These are phyloP conservation scores for Taphrorychus bicolor DNA, from an alignment of 2,888 invertebrate genomes.

Conservation along the genomic window DNA sequence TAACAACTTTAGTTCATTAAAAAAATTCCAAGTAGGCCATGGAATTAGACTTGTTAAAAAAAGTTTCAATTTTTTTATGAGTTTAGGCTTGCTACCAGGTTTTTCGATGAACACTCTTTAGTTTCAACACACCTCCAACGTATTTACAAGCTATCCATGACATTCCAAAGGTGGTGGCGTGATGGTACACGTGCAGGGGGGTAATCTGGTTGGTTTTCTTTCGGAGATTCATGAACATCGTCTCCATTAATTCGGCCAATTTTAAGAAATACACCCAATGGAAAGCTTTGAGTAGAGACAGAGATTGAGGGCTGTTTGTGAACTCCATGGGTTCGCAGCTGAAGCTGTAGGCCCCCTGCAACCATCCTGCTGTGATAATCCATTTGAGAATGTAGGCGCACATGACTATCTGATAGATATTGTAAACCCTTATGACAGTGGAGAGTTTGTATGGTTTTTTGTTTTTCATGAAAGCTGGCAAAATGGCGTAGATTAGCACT, in stretches of 20 bases:
- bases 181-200: constrained; percentile 77
- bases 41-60: too few relatives aligned
- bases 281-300: constrained; percentile 62
- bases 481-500: constrained; percentile 61
- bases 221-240: constrained; percentile 73
- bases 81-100: too few relatives aligned
- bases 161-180: constrained; percentile 67
- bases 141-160: constrained; percentile 70
- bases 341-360: constrained; percentile 64
- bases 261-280: constrained; percentile 73
- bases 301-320: constrained; percentile 66
- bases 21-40: too few relatives aligned
- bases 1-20: too few relatives aligned
- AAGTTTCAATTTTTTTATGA: too few relatives aligned
- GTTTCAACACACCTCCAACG: constrained; percentile 76
- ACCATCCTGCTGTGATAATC: constrained; percentile 71
- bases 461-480: constrained; percentile 73
- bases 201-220: constrained; percentile 76
- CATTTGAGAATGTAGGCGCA: constrained; percentile 73
- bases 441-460: constrained; percentile 72
- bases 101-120: too few relatives aligned
- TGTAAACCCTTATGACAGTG: constrained; percentile 75
- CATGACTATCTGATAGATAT: constrained; percentile 78
- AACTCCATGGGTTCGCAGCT: constrained; percentile 77
- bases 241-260: constrained; percentile 72